A percentile compares a stretch with the other conserved stretches of the same genome.
phyloP scores from a whole-genome alignment of 2,797 vertebrate genomes.

The Gorsachius magnificus region DNA sequence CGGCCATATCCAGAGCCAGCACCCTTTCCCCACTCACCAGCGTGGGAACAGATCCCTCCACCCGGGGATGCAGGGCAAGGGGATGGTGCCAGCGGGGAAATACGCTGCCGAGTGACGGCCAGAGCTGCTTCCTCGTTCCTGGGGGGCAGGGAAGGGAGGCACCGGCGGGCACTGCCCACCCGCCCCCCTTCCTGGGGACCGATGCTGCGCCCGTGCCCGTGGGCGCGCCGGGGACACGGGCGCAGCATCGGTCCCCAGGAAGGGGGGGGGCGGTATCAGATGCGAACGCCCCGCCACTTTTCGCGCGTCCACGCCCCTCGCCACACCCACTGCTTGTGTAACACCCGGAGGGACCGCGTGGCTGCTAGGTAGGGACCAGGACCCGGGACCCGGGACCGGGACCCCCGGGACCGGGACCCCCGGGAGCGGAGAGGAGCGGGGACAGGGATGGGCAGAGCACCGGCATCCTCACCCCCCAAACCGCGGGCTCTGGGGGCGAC shows the following conservation, averaged over 20 bases:
- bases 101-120: not conserved
- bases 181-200: not conserved
- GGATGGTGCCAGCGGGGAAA: not conserved
- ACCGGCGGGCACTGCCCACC: not conserved
- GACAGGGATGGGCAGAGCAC: no score
- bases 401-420: not conserved
- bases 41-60: not conserved
- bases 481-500: not conserved
- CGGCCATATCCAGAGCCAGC: not conserved
- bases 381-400: not conserved
- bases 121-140: conserved; percentile 9
- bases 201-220: not conserved
- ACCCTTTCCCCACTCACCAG: no score
- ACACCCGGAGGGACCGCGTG: not conserved
- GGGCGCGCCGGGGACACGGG: no score
- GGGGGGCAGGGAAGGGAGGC: not conserved
- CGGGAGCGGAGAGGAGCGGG: fast-evolving
- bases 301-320: fast-evolving
- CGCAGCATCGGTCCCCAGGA: not conserved
- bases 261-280: not conserved
- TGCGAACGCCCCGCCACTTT: not conserved
- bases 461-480: no score
- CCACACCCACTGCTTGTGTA: not conserved
- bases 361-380: not conserved
- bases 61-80: fast-evolving